Evolutionary conservation across 2,797 vertebrate genomes (phyloP), one percentile per base, ranked within the genome.

Genomic region (Coranthus polyacanthus): DNA sequence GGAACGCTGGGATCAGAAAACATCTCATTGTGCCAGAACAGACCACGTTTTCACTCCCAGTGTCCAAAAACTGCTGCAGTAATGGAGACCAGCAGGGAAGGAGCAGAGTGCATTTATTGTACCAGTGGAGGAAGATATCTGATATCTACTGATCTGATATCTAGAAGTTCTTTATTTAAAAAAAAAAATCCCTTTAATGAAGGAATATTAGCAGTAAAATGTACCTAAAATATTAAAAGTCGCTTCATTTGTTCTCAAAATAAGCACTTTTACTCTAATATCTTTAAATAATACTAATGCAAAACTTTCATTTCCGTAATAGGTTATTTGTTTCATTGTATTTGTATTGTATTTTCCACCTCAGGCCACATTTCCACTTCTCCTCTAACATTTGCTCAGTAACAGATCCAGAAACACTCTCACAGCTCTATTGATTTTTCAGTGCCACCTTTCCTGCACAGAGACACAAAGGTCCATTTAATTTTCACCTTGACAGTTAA

Each of bases 1-100:
- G 79, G 88, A 91, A 87, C 76, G 43, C 73, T 88, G 82, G 83
- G 81, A 71, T 80, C 73, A 78, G 66, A 69, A 83, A 77, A 75
- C 78, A 75, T 63, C 22, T 38, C 34, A 1, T 3, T 21, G 67
- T 49, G 76, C 76, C 83, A 71, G 64, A 55, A 46, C 29, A 57
- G 55, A 58, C 68, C 73, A 61, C 61, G 47, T 41, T 61, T 78
- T 61, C 61, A 58, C 68, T 34, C 44, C 59, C 0, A 11, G 3
- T 1, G 26, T 41, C 55, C 56, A 52, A 41, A 72, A 51, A 36
- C 12, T 5, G 13, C 32, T 32, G 6, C 37, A 16, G 21, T 13
- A 12, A 0, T 4, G 10, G 34, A 53, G 1, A 32, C 41, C 47
- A 59, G 15, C 10, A 20, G 54, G 16, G 8, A 43, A 49, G 41